Conservation (phyloP, 2,888 invertebrate genomes). For the Campopleginae sp. region DNA sequence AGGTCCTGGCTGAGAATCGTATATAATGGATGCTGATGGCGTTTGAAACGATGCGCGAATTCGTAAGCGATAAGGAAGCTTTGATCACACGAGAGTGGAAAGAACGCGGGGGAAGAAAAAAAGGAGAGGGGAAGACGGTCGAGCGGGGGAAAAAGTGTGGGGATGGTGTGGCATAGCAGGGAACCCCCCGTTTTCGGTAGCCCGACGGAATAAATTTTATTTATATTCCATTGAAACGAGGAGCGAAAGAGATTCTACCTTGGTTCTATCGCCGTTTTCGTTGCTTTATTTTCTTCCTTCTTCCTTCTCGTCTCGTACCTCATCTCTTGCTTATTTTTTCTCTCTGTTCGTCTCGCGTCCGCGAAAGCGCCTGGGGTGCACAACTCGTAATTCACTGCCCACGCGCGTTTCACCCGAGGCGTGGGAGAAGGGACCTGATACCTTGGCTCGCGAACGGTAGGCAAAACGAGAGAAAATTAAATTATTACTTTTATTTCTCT, state of each 20-base stretch:
- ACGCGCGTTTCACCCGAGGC: slow-evolving; percentile 68
- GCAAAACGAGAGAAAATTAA: slow-evolving; percentile 68
- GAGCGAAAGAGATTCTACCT: slow-evolving; percentile 71
- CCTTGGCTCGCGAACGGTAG: slow-evolving; percentile 64
- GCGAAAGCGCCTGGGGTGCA: slow-evolving; percentile 70
- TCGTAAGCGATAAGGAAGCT: slow-evolving; percentile 63
- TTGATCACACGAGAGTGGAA: slow-evolving; percentile 28
- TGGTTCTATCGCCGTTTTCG: slow-evolving; percentile 48
- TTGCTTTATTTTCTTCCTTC: slow-evolving; percentile 18
- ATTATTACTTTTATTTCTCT: slow-evolving; percentile 51
- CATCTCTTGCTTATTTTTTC: slow-evolving; percentile 42
- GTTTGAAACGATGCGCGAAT: slow-evolving; percentile 61
- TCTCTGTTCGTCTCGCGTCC: slow-evolving; percentile 56
- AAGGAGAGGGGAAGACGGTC: slow-evolving; percentile 36
- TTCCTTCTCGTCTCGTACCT: slow-evolving; percentile 47
- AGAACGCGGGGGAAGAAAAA: slow-evolving; percentile 6
- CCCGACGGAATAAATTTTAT: slow-evolving; percentile 77
- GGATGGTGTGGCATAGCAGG: slow-evolving; percentile 46
- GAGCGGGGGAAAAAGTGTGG: neutral
- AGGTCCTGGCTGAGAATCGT: slow-evolving; percentile 10
- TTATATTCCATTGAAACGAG: slow-evolving; percentile 79
- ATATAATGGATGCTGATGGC: slow-evolving; percentile 49
- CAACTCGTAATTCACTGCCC: slow-evolving; percentile 77
- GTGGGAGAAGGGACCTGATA: slow-evolving; percentile 64
- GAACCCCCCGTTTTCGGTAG: slow-evolving; percentile 72